Evolutionary conservation across 2,888 invertebrate species (phyloP), one percentile per base, ranked within the genome.

Genomic region (Nysson spinosus): DNA sequence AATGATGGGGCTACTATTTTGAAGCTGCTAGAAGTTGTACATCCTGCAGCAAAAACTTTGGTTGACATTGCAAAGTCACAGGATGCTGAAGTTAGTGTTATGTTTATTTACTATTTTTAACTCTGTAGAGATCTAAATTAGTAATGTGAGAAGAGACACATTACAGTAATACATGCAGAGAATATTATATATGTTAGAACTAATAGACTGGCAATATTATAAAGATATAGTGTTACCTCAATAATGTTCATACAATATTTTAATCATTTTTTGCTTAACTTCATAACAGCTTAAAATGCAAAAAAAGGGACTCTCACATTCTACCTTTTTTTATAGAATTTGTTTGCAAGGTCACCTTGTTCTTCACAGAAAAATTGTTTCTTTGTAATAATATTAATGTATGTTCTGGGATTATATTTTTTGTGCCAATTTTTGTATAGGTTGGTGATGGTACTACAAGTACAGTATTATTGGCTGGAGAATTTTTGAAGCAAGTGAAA

Each of bases 11-110:
- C 99, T 4, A 99, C 99, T 0, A 99, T 99, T 68, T 93, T 99
- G 92, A 99, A 98, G 88, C 90, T 98, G n/a, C 86, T 99, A 78
- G 98, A 99, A 83, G 95, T 99, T 80, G 93, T 99, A 16, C 99
- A 99, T 88, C 99, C 99, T 0, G 99, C 99, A 16, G 99, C 98
- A 0, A 97, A 96, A 88, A 98, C 97, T 0, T 88, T 99, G 71
- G 99, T 99, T 2, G 99, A 99, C 84, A 99, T 99, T 77, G 99
- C 99, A 16, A 98, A 97, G 87, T 99, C 99, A 32, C 99, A 99
- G 87, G 98, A 98, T 90, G 96, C 96, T 19, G 98, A 98, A 93
- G 98, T 95, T 84, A 88, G 57, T 52, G 44, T 3, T 49, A 16
- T 14, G n/a, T n/a, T n/a, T n/a, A n/a, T n/a, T n/a, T n/a, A n/a